Conservation (phyloP, 2,888 invertebrate genomes). For the Hypsopygia costalis region DNA sequence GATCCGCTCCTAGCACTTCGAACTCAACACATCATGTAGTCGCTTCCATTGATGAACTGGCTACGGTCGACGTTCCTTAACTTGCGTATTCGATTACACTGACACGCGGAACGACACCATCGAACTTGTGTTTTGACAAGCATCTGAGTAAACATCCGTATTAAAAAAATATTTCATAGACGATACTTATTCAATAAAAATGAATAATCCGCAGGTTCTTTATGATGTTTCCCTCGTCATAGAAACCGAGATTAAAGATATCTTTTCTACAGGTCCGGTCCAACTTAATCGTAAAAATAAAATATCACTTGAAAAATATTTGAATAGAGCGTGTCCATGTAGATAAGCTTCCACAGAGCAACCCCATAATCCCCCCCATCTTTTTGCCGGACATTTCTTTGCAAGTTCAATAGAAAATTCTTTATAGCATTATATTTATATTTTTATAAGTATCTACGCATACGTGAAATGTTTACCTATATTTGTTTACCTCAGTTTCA, state of each 20-base stretch:
- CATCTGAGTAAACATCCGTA: too few species aligned
- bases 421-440: constrained; percentile 19
- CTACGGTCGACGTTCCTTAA: too few species aligned
- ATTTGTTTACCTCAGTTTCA: too few species aligned
- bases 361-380: constrained; percentile 53
- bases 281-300: constrained; percentile 57
- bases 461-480: too few species aligned
- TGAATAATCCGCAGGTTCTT: constrained; percentile 22
- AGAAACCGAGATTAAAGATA: constrained; percentile 61
- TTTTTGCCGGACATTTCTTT: constrained; percentile 65
- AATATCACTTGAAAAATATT: constrained; percentile 74
- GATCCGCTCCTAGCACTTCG: too few species aligned
- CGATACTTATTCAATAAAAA: constrained; percentile 19
- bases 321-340: constrained; percentile 47
- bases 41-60: too few species aligned
- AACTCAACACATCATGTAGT: too few species aligned
- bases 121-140: too few species aligned
- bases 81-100: too few species aligned
- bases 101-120: too few species aligned
- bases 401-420: constrained; percentile 37
- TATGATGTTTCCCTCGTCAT: constrained; percentile 19
- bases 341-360: constrained; percentile 52
- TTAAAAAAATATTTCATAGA: too few species aligned
- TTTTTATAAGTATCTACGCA: too few species aligned
- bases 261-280: constrained; percentile 26